A percentile compares a stretch with the other conserved stretches of the same genome.
Evolutionary conservation across 2,888 invertebrate genomes (phyloP).

Genomic region (Mechanitis mazaeus): DNA sequence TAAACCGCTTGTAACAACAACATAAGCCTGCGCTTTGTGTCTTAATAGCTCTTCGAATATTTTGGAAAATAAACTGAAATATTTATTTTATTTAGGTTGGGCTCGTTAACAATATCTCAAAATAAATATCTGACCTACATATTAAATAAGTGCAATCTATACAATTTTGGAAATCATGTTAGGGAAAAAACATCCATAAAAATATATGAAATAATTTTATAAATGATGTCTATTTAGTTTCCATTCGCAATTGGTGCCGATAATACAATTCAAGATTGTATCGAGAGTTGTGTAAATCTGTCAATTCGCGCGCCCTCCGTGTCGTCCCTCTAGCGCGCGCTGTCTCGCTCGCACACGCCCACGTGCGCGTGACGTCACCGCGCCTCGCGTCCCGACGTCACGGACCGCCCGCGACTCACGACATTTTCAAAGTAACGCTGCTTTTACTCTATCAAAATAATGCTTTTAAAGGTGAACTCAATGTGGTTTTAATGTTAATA

Average conservation of each 20-base stretch:
- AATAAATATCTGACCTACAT: no score
- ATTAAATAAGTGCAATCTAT: no score
- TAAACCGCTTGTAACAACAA: conserved; percentile 2
- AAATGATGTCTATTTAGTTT: neutral
- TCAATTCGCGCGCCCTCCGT: conserved; percentile 63
- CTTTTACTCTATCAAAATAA: neutral
- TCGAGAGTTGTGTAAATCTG: conserved; percentile 66
- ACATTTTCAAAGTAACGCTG: conserved; percentile 32
- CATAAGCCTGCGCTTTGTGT: neutral
- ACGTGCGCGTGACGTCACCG: conserved; percentile 68
- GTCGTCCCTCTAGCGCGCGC: conserved; percentile 32
- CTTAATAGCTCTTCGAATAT: neutral
- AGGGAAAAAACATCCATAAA: no score
- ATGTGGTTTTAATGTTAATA: no score
- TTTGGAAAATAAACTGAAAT: neutral
- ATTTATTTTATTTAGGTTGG: no score
- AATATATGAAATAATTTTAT: no score
- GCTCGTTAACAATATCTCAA: no score
- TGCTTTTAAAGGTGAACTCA: no score
- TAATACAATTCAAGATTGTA: conserved; percentile 68
- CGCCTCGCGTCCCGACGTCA: conserved; percentile 58
- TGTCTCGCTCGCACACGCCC: conserved; percentile 59
- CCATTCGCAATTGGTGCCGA: conserved; percentile 32
- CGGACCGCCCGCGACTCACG: conserved; percentile 41
- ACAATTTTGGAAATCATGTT: no score